Evolutionary conservation across 2,888 invertebrate species (phyloP).

Genomic region (Lampropteryx suffumata): DNA sequence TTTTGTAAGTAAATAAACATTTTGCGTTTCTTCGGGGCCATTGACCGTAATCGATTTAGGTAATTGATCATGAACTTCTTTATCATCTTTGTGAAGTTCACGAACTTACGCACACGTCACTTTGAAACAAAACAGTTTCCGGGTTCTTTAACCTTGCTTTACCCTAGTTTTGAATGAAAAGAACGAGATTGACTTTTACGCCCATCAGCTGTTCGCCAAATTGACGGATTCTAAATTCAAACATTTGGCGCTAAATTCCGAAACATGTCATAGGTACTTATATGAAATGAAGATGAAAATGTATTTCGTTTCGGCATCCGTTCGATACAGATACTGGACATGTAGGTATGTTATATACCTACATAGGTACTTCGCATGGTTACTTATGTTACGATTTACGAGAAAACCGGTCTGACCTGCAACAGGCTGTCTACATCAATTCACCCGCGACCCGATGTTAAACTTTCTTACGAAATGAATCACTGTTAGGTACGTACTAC

Average conservation of each 20-base stretch:
- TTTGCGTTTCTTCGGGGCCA: not conserved
- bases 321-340: conserved; percentile 20
- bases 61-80: too few relatives aligned
- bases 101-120: not conserved
- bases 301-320: conserved; percentile 51
- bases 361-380: conserved; percentile 29
- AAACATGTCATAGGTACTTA: conserved; percentile 48
- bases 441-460: conserved; percentile 65
- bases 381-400: conserved; percentile 58
- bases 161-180: conserved; percentile 15
- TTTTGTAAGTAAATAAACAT: conserved; percentile 2
- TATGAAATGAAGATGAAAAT: too few relatives aligned
- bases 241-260: conserved; percentile 1
- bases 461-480: conserved; percentile 70
- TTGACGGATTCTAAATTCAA: conserved; percentile 14
- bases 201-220: conserved; percentile 45
- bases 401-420: conserved; percentile 70
- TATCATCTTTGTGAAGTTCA: not conserved
- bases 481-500: conserved; percentile 43
- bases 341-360: not conserved
- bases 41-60: too few relatives aligned
- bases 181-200: conserved; percentile 7
- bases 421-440: conserved; percentile 62
- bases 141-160: not conserved
- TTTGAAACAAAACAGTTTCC: not conserved